Percentiles rank a stretch among this genome's conserved stretches.
phyloP scores from a whole-genome alignment of 2,888 invertebrate species.

The Malthinus seriepunctatus region DNA sequence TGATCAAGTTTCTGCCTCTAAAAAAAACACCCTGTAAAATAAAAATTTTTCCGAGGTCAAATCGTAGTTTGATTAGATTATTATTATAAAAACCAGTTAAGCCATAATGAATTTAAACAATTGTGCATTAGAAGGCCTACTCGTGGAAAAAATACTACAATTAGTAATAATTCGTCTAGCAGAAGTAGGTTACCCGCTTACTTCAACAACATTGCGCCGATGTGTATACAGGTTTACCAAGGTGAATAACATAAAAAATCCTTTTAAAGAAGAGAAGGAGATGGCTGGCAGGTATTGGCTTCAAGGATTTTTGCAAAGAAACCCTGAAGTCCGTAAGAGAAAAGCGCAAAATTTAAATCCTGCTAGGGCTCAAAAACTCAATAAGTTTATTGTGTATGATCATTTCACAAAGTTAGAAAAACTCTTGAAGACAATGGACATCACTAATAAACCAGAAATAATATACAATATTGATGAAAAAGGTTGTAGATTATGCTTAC shows the following conservation, averaged over 20 bases:
- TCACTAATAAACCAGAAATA: conserved; percentile 30
- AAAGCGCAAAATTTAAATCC: conserved; percentile 39
- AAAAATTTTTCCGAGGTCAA: too few relatives aligned
- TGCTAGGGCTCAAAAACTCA: conserved; percentile 36
- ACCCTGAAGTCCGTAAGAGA: conserved; percentile 30
- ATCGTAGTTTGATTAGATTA: too few relatives aligned
- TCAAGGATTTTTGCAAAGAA: conserved; percentile 18
- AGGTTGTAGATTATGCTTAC: conserved; percentile 34
- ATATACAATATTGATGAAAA: conserved; percentile 40
- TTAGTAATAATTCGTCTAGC: neutral
- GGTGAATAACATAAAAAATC: neutral
- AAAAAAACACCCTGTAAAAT: too few relatives aligned
- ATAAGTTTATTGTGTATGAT: conserved; percentile 33
- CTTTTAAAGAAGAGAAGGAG: neutral
- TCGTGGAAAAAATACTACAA: too few relatives aligned
- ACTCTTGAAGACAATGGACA: conserved; percentile 16
- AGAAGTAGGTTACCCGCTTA: neutral
- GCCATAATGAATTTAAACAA: too few relatives aligned
- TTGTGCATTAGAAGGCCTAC: too few relatives aligned
- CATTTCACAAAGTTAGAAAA: conserved; percentile 34
- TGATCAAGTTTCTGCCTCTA: too few relatives aligned
- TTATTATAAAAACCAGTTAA: too few relatives aligned
- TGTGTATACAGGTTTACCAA: too few relatives aligned
- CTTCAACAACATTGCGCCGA: neutral
- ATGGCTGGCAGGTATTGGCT: conserved; percentile 26